phyloP scores from a whole-genome alignment of 2,797 vertebrate genomes.

The Tenualosa thibaudeaui region DNA sequence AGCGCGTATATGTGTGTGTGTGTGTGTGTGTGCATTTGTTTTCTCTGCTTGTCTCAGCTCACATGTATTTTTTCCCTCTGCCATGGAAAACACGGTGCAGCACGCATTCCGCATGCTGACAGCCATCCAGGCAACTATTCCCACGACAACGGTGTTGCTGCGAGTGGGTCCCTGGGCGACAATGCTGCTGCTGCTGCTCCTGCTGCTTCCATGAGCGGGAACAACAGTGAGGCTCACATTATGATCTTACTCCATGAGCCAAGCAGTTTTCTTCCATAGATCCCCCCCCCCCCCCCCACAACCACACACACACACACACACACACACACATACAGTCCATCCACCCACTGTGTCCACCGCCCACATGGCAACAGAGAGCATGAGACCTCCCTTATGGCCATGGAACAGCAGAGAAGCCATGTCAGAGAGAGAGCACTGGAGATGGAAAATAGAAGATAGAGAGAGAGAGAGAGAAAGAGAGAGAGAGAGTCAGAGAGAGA shows the following conservation, averaged over 20 bases:
- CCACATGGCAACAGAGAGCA: constrained; percentile 55
- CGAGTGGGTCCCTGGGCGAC: background rate
- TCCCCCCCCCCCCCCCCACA: background rate
- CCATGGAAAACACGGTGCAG: background rate
- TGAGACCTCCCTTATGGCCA: constrained; percentile 68
- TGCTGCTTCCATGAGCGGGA: background rate
- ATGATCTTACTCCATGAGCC: background rate
- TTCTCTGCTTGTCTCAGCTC: background rate
- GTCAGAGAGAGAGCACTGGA: background rate
- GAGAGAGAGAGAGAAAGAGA: background rate
- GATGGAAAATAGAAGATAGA: background rate
- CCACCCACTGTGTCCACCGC: constrained; percentile 40
- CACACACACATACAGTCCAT: background rate
- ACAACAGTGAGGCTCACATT: background rate
- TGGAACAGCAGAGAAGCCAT: constrained; percentile 34
- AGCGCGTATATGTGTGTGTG: background rate
- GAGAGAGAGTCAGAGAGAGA: background rate
- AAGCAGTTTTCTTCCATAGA: background rate
- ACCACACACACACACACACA: background rate
- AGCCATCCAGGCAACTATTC: constrained; percentile 23
- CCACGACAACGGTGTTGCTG: background rate
- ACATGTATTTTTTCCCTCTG: background rate
- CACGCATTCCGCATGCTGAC: background rate
- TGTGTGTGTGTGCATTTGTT: background rate
- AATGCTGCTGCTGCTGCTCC: background rate